Conservation (phyloP, 1,140 invertebrate species). For the Pseudobourletiella spinata region DNA sequence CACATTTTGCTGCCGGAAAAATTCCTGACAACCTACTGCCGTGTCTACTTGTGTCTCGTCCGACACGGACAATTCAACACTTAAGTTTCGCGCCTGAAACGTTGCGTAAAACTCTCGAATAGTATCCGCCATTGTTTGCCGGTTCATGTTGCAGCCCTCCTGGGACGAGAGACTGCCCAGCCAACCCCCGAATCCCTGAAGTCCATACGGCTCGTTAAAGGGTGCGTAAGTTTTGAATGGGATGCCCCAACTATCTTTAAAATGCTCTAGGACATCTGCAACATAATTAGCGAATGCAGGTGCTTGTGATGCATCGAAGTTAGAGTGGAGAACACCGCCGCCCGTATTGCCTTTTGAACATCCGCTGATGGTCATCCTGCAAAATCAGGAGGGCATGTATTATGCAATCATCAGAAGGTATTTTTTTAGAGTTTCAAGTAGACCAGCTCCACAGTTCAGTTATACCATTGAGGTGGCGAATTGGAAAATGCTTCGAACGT, state of each 20-base stretch:
- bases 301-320: constrained; percentile 21
- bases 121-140: constrained; percentile 11
- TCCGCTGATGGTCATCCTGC: constrained; percentile 26
- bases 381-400: background rate
- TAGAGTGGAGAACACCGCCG: constrained; percentile 13
- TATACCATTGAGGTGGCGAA: constrained; percentile 30
- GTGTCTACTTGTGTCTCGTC: constrained; percentile 30
- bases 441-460: no score
- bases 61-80: constrained; percentile 13
- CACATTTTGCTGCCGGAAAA: constrained; percentile 18
- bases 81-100: constrained; percentile 1
- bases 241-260: constrained; percentile 13
- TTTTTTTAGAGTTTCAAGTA: background rate
- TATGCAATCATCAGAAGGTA: background rate
- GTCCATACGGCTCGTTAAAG: constrained; percentile 24
- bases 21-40: constrained; percentile 14
- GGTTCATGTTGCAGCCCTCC: constrained; percentile 25
- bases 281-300: constrained; percentile 21
- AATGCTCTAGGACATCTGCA: constrained; percentile 19
- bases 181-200: constrained; percentile 15
- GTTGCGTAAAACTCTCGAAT: background rate
- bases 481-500: constrained; percentile 32
- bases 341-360: constrained; percentile 25
- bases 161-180: background rate
- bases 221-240: constrained; percentile 14